Evolutionary conservation across 2,113 vertebrate genomes (phyloP).

Genomic region (Entelurus aequoreus): DNA sequence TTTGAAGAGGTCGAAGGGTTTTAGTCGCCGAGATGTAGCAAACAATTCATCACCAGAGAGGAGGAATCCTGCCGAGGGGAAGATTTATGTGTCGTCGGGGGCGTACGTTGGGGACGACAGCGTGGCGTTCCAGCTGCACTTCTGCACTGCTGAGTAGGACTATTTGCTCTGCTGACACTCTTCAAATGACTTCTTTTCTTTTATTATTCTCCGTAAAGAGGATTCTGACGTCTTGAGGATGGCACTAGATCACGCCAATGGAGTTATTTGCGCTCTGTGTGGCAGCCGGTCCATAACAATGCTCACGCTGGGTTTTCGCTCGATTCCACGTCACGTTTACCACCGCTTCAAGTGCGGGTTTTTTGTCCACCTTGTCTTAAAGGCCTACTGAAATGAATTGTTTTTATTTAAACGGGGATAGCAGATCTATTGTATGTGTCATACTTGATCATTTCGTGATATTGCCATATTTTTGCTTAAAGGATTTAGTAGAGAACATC

Average conservation of each 20-base stretch:
- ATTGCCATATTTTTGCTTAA: too few species aligned
- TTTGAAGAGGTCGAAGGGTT: slow-evolving; percentile 86
- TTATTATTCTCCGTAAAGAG: slow-evolving; percentile 14
- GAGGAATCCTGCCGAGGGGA: slow-evolving; percentile 62
- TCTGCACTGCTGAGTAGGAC: slow-evolving; percentile 72
- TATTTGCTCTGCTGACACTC: slow-evolving; percentile 64
- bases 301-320: neutral
- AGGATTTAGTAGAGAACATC: too few species aligned
- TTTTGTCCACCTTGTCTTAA: too few species aligned
- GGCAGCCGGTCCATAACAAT: slow-evolving; percentile 4
- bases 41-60: slow-evolving; percentile 84
- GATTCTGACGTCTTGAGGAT: slow-evolving; percentile 40
- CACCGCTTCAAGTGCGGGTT: too few species aligned
- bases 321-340: too few species aligned
- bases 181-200: slow-evolving; percentile 60
- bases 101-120: slow-evolving; percentile 79
- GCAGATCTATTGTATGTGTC: too few species aligned
- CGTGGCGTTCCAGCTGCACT: slow-evolving; percentile 64
- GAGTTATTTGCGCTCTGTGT: slow-evolving; percentile 3
- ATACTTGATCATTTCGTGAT: too few species aligned
- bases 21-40: slow-evolving; percentile 91
- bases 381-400: too few species aligned
- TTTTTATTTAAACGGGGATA: too few species aligned
- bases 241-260: slow-evolving; percentile 6
- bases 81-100: slow-evolving; percentile 76